Percentiles rank a stretch among this genome's conserved stretches.
Conservation (phyloP, 2,888 invertebrate genomes). For the Ditula angustiorana region DNA sequence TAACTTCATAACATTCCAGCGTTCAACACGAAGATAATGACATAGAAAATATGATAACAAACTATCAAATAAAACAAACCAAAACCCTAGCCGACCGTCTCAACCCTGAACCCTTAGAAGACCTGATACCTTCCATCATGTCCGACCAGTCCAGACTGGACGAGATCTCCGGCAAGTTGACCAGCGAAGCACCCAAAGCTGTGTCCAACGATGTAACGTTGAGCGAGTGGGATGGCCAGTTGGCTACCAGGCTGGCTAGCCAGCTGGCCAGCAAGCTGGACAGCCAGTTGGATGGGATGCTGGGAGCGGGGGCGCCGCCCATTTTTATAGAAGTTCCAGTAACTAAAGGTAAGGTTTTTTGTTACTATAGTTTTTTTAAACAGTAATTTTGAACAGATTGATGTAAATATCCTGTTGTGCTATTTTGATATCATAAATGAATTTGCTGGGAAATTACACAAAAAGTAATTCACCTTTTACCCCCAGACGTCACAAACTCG, state of each 20-base stretch:
- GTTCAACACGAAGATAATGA: constrained; percentile 49
- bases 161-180: neutral
- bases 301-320: constrained; percentile 45
- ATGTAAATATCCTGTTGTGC: too few species aligned
- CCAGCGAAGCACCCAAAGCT: neutral
- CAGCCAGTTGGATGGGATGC: neutral
- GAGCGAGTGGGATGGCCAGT: neutral
- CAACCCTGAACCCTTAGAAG: constrained; percentile 36
- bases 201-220: neutral
- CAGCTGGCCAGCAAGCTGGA: constrained; percentile 10
- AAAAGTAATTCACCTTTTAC: too few species aligned
- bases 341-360: constrained; percentile 54
- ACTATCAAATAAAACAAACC: constrained; percentile 70
- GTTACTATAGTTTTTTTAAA: too few species aligned
- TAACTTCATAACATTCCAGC: too few species aligned
- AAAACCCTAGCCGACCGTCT: constrained; percentile 37
- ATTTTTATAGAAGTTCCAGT: constrained; percentile 69
- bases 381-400: too few species aligned
- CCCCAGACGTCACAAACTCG: constrained; percentile 9
- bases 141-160: neutral
- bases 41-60: constrained; percentile 71
- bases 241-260: neutral
- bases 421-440: too few species aligned
- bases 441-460: too few species aligned
- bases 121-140: constrained; percentile 24